Evolutionary conservation across 35 echinoderm and acorn worm genomes (phyloP).

Genomic region (Ophiothrix spiculata): DNA sequence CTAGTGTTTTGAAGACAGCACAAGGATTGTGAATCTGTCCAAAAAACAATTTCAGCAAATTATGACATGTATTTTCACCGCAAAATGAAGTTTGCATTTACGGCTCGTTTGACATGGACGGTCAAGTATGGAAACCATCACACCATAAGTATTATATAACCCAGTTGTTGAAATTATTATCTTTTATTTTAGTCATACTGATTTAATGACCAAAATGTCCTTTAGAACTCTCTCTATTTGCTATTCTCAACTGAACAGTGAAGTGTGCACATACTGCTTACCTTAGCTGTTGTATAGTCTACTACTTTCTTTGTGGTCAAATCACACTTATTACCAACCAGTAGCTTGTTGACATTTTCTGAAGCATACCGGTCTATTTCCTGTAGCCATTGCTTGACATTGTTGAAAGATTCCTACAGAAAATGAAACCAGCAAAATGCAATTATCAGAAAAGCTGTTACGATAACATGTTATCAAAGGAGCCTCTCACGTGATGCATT

Average conservation of each 20-base stretch:
- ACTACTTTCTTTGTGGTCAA: constrained; percentile 99
- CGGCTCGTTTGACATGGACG: no score
- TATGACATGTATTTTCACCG: no score
- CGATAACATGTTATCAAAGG: no score
- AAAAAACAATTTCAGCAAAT: no score
- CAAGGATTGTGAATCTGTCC: no score
- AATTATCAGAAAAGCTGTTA: no score
- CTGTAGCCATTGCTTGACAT: constrained; percentile 99
- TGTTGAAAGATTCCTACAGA: constrained; percentile 97
- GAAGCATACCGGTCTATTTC: constrained; percentile 99
- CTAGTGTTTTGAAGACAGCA: no score
- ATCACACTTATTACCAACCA: constrained; percentile 99
- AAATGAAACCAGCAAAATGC: constrained; percentile 15
- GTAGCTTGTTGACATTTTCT: constrained; percentile 99
- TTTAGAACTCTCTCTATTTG: neutral
- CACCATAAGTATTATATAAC: no score
- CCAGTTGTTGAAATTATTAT: no score
- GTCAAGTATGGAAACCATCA: no score
- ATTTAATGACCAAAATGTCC: neutral
- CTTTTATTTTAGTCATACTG: neutral
- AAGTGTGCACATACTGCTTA: constrained; percentile 28
- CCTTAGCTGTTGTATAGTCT: constrained; percentile 99
- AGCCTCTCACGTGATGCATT: no score
- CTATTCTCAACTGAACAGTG: neutral
- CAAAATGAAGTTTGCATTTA: no score